Evolutionary conservation across 2,888 invertebrate species (phyloP), one percentile per base, ranked within the genome.

Genomic region (Kryphioiulus occultus): DNA sequence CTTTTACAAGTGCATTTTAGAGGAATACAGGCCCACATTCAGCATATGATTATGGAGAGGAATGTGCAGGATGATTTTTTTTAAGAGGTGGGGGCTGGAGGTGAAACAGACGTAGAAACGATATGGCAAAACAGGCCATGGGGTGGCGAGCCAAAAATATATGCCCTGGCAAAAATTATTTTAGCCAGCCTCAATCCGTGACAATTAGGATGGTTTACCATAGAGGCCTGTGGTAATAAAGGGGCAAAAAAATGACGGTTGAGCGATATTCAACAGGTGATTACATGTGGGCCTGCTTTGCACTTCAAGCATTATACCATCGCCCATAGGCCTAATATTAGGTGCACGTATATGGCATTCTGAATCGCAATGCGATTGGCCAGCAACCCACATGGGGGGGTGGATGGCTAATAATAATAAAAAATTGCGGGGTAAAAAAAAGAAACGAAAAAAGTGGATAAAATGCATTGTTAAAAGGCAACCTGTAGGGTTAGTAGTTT

Each of bases 121-220:
- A 68, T 68, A 68, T 68, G 68, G 68, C 68, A 68, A 68, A 68
- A 68, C 68, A 68, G 68, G 68, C 68, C 68, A 68, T 68, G 68
- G 68, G 68, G 68, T 68, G 68, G 68, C 68, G 22, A 26, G 26
- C 68, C 68, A 26, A 68, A 68, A 68, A 68, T 68, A 68, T 68
- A 68, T 68, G 26, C 68, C 68, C 68, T 26, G 2, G 68, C 68
- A 68, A 26, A 26, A 68, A 68, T 68, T 68, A 26, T 26, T 68
- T 68, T 26, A 68, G 68, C 68, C 68, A 68, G n/a, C 68, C 68
- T 68, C 68, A 68, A 68, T 68, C 68, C 68, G 68, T 68, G 68
- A 68, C 68, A 68, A 68, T 68, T 68, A 68, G 68, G 68, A 68
- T 68, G 68, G 68, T 68, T 68, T 68, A 68, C 68, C 68, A 68